Base-by-base conservation (phyloP, 2,888 invertebrate species). In the Temnothorax unifasciatus region DNA sequence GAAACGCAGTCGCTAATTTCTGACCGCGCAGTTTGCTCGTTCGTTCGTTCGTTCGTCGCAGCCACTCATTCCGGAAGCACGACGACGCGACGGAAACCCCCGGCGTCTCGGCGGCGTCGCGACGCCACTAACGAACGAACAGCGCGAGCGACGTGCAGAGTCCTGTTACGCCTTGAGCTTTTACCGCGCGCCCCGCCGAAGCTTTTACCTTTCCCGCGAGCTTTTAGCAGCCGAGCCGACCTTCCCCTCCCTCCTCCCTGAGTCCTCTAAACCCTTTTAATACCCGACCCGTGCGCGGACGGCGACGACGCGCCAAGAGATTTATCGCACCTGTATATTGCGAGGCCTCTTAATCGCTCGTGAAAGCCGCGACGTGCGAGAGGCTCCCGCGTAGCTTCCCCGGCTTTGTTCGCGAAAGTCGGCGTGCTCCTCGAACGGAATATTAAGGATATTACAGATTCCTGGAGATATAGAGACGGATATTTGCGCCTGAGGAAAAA, bases 1-100 rank as follows among this genome's bases (percentile, higher is more conserved):
- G 13, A 59, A 41, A 57, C 18, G 25, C 25, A 18, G 54, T 74
- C n/a, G 29, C 4, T 15, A 29, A 61, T 63, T 63, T 34, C n/a
- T 21, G n/a, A 6, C n/a, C 52, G 15, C 52, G 13, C 47, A 11
- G 29, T 50, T 50, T 5, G 6, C 11, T 29, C n/a, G n/a, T n/a
- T 50, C 47, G 66, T 25, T 25, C 25, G 29, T 50, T 50, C 11
- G 6, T 18, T 29, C n/a, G n/a, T 50, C 47, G 76, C 25, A 18
- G 47, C 29, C 41, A 50, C 52, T 15, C 54, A 86, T 90, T 89
- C 87, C 92, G 92, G 92, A 93, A 93, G 90, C 89, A 87, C 91
- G 93, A 87, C 91, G 93, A 92, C 93, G 92, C 93, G 92, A 93
- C 93, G 90, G 87, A 88, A 90, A 90, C 91, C 88, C 77, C 1